Conservation (phyloP, 1,140 invertebrate genomes). For the Phenacoccus solenopsis region DNA sequence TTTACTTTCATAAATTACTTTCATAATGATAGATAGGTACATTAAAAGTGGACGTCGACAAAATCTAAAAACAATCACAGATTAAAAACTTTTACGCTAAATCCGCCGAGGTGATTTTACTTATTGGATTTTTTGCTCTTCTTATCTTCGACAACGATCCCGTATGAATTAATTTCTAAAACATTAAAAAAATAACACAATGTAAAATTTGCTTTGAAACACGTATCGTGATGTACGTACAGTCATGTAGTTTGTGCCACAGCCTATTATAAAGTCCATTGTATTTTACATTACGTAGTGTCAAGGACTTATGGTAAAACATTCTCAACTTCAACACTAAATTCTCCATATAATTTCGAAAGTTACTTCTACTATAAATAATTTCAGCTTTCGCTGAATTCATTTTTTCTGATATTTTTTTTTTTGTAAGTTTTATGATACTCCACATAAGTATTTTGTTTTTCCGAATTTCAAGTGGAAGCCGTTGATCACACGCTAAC, state of each 20-base stretch:
- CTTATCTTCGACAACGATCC: neutral
- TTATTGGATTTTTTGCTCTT: constrained; percentile 5
- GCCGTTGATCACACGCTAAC: too few species aligned
- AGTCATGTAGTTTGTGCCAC: too few species aligned
- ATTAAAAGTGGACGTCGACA: constrained; percentile 5
- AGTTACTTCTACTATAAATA: too few species aligned
- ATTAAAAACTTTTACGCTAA: neutral
- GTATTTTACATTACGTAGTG: neutral
- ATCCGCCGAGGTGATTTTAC: neutral
- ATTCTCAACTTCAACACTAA: neutral
- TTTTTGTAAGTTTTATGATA: too few species aligned
- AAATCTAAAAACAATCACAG: constrained; percentile 1
- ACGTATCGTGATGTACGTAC: neutral
- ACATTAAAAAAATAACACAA: neutral
- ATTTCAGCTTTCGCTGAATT: too few species aligned
- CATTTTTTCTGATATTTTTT: too few species aligned
- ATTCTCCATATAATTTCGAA: neutral
- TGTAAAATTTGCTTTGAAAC: neutral
- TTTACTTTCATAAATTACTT: too few species aligned
- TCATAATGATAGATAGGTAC: neutral
- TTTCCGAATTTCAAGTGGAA: too few species aligned
- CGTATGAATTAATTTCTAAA: neutral
- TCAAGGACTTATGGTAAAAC: neutral
- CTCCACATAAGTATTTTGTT: too few species aligned
- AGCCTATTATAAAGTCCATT: neutral